These are phyloP conservation scores for Mantis religiosa DNA, from an alignment of 2,888 invertebrate genomes.

Conservation along the genomic window DNA sequence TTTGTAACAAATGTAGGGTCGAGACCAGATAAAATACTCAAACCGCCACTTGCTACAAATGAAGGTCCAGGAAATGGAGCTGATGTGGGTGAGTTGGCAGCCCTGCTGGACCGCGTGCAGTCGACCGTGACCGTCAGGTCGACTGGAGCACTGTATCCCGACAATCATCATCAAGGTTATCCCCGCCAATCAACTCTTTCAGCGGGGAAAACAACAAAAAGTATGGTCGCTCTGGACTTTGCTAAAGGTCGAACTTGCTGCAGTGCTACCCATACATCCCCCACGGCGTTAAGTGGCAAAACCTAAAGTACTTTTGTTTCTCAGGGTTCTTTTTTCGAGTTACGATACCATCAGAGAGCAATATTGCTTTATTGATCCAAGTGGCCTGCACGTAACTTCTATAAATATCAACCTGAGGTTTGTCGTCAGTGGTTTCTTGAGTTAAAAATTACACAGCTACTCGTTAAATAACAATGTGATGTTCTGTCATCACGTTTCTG, in stretches of 20 bases:
- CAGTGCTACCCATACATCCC: background rate
- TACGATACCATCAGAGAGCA: background rate
- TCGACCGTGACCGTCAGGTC: background rate
- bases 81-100: background rate
- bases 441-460: background rate
- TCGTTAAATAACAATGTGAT: background rate
- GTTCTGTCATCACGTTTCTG: too few species aligned
- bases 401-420: background rate
- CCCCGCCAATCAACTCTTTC: background rate
- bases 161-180: background rate
- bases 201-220: background rate
- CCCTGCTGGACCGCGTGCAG: background rate
- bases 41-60: too few species aligned
- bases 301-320: background rate
- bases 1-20: too few species aligned
- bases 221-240: background rate
- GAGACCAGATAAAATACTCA: too few species aligned
- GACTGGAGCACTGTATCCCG: background rate
- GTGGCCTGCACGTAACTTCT: background rate
- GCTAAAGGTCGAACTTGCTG: background rate
- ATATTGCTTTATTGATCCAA: background rate
- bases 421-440: background rate
- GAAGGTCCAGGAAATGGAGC: background rate
- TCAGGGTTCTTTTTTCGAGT: background rate
- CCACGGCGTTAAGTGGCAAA: background rate